Evolutionary conservation across 2,888 invertebrate species (phyloP), one percentile per base, ranked within the genome.

Genomic region (Phalangium opilio): DNA sequence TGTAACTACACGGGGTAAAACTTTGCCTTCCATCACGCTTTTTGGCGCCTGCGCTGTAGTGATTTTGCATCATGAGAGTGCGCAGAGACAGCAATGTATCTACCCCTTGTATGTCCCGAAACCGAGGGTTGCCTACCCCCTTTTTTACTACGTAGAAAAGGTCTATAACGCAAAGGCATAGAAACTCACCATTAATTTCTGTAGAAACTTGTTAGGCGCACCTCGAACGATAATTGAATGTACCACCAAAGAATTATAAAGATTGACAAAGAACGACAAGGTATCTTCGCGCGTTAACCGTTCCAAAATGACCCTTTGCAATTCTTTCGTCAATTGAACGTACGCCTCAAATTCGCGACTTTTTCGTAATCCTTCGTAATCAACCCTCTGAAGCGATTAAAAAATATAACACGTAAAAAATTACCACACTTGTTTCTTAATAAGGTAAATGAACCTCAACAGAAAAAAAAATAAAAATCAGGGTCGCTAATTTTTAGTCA

Each of bases 181-280:
- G 8, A 27, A 27, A 27, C 27, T 27, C 8, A 66, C 68, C 62
- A 66, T 68, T 52, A 66, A 64, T 44, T 68, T 58, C 47, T 68
- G 67, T 68, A 67, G 69, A 15, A 69, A 56, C 49, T 63, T 65
- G 14, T 59, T 56, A 2, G 69, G 68, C 7, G 66, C 62, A 10
- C 71, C 71, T 32, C 55, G 52, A 12, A 56, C 60, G 10, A 68
- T 61, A 47, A 63, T 67, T 44, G 67, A 68, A 60, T 71, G 71
- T 44, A 71, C 64, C 12, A 70, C 65, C 47, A 69, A 61, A 17
- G 70, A 66, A 59, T 71, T 71, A 58, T 70, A 70, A 36, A 71
- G 58, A 55, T 71, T 71, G 55, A 69, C 62, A 58, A 71, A 71
- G 58, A 71, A 68, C 17, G 71, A 67, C 18, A 70, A 52, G 47